phyloP scores from a whole-genome alignment of 2,797 vertebrate genomes.

The Zonotrichia albicollis region DNA sequence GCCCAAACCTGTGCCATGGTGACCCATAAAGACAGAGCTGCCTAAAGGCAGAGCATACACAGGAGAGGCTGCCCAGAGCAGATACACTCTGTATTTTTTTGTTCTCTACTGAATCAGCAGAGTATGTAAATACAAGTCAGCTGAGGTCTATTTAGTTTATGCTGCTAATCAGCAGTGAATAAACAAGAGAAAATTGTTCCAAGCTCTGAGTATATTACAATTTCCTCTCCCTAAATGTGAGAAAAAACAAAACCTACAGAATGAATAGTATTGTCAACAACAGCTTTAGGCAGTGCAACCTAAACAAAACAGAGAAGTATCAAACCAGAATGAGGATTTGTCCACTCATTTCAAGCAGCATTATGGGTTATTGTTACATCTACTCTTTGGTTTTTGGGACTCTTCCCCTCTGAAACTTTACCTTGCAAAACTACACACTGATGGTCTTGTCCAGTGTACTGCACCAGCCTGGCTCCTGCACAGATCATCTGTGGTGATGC shows the following conservation, averaged over 20 bases:
- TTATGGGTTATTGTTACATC: not conserved
- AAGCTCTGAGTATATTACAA: not conserved
- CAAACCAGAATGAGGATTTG: not conserved
- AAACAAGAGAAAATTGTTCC: conserved; percentile 9
- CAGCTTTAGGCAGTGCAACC: not conserved
- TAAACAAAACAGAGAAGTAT: not conserved
- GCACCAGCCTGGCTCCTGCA: not conserved
- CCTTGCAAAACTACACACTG: not conserved
- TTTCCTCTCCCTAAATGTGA: not conserved
- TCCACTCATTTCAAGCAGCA: not conserved
- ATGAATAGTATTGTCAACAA: not conserved
- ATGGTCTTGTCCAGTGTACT: not conserved
- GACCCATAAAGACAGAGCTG: not conserved
- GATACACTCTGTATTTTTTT: not conserved
- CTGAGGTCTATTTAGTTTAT: not conserved
- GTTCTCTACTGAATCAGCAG: not conserved
- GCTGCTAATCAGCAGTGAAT: conserved; percentile 1
- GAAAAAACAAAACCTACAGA: not conserved
- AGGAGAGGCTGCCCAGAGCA: not conserved
- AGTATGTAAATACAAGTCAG: conserved; percentile 10
- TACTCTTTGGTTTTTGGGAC: not conserved
- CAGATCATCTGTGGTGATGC: accelerated
- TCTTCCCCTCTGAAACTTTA: not conserved
- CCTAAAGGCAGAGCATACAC: not conserved
- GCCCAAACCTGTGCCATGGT: not conserved